These are phyloP conservation scores for Hoplostethus mediterraneus DNA, from an alignment of 2,797 vertebrate species.

Conservation along the genomic window DNA sequence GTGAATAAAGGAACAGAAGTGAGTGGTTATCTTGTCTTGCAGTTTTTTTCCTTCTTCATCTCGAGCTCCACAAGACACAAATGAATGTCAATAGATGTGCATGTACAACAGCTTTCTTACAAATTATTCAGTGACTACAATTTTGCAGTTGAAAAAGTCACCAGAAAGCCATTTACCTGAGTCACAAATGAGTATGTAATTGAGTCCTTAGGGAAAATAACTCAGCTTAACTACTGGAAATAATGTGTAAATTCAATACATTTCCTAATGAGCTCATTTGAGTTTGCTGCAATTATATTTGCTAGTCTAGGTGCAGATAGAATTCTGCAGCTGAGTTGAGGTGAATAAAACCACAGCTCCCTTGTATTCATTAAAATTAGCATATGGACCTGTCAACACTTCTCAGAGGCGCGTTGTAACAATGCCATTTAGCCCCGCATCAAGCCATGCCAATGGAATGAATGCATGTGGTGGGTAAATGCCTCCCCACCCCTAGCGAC, in stretches of 20 bases:
- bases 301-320: constrained; percentile 91
- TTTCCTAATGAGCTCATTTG: constrained; percentile 97
- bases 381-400: constrained; percentile 99
- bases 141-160: constrained; percentile 84
- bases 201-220: constrained; percentile 96
- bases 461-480: constrained; percentile 90
- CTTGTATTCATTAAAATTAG: constrained; percentile 99
- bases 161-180: constrained; percentile 89
- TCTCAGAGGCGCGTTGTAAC: constrained; percentile 95
- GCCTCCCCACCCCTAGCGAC: constrained; percentile 88
- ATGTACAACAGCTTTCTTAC: constrained; percentile 81
- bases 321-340: constrained; percentile 93
- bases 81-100: constrained; percentile 79
- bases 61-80: constrained; percentile 67
- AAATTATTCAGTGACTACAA: constrained; percentile 84
- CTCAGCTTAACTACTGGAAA: constrained; percentile 98
- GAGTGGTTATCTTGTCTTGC: constrained; percentile 67
- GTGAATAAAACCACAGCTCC: constrained; percentile 85
- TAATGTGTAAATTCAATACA: constrained; percentile 97
- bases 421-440: constrained; percentile 98
- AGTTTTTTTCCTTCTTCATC: constrained; percentile 26
- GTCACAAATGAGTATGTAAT: constrained; percentile 98
- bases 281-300: constrained; percentile 95
- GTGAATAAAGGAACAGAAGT: constrained; percentile 77
- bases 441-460: constrained; percentile 94